phyloP scores from a whole-genome alignment of 2,113 vertebrate species.

The Myrmecobius fasciatus region DNA sequence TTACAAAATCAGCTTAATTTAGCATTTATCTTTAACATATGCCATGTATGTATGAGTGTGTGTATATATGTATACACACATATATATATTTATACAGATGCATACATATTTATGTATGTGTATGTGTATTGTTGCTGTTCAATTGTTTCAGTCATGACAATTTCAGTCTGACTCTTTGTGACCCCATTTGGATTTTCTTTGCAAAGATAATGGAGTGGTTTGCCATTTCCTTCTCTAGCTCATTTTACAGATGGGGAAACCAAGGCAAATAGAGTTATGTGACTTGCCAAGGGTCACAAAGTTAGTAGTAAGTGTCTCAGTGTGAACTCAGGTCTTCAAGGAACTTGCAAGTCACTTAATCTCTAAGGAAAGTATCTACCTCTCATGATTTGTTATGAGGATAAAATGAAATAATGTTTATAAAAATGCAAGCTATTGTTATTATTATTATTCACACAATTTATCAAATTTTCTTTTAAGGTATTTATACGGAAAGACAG shows the following conservation, averaged over 20 bases:
- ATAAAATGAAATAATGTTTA: neutral
- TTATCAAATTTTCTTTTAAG: neutral
- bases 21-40: neutral
- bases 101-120: neutral
- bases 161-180: neutral
- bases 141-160: neutral
- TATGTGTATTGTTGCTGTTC: neutral
- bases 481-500: neutral
- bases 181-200: neutral
- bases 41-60: neutral
- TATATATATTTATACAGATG: no score
- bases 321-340: neutral
- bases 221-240: neutral
- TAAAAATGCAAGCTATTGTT: neutral
- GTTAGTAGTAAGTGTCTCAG: neutral
- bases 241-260: neutral
- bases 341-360: slow-evolving; percentile 59
- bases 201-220: neutral
- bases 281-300: neutral
- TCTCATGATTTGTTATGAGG: neutral
- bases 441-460: neutral
- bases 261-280: neutral
- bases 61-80: no score
- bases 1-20: neutral
- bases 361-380: neutral